Conservation (phyloP, 2,113 vertebrate genomes). For the Channa maculata region DNA sequence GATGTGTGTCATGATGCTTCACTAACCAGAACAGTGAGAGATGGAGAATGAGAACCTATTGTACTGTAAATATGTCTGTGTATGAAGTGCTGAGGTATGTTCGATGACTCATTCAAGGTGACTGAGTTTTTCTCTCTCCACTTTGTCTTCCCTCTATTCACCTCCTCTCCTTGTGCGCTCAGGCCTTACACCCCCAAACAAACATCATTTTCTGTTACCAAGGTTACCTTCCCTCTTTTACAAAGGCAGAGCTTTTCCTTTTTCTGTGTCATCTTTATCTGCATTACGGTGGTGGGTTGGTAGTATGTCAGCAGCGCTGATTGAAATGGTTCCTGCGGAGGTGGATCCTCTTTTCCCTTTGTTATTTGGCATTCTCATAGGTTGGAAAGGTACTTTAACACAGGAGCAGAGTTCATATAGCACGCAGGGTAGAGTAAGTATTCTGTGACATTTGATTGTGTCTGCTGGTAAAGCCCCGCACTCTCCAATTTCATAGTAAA, state of each 20-base stretch:
- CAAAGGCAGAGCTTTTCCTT: neutral
- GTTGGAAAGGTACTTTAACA: constrained; percentile 10
- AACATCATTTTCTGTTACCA: constrained; percentile 44
- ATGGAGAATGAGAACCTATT: constrained; percentile 19
- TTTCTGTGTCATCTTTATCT: constrained; percentile 1
- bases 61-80: constrained; percentile 32
- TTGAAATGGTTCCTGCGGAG: constrained; percentile 39
- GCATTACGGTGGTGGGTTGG: neutral
- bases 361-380: neutral
- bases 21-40: constrained; percentile 19
- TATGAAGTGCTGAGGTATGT: constrained; percentile 30
- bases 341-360: constrained; percentile 15
- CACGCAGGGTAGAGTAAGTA: constrained; percentile 10
- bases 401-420: constrained; percentile 27
- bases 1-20: constrained; percentile 43
- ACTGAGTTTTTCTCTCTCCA: constrained; percentile 33
- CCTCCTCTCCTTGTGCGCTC: constrained; percentile 21
- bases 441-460: constrained; percentile 30
- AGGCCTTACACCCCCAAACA: constrained; percentile 10
- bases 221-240: constrained; percentile 25
- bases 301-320: constrained; percentile 8
- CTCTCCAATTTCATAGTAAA: constrained; percentile 43
- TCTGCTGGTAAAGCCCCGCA: constrained; percentile 16
- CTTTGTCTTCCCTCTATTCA: constrained; percentile 16
- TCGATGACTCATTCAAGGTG: constrained; percentile 71